Conservation (phyloP, 2,113 vertebrate species). For the Cygnus atratus region DNA sequence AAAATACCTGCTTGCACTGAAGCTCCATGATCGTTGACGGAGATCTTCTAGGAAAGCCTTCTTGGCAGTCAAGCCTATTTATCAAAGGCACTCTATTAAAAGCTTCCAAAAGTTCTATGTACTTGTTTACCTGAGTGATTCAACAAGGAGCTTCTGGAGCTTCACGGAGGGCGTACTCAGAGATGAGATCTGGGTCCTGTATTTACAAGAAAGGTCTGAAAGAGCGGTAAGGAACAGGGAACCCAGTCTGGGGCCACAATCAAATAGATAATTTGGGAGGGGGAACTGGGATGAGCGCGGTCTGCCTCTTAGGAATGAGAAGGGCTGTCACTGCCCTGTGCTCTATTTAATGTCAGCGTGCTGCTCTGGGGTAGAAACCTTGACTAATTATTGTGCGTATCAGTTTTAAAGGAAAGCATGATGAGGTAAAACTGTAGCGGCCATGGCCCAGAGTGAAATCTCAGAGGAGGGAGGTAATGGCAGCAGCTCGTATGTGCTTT, state of each 20-base stretch:
- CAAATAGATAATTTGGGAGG: rapidly evolving
- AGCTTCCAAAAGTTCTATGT: not conserved
- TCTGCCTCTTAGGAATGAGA: not conserved
- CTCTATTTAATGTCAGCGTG: not conserved
- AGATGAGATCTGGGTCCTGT: not conserved
- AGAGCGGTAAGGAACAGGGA: not conserved
- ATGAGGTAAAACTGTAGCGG: not conserved
- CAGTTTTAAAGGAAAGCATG: not conserved
- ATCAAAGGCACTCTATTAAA: not conserved
- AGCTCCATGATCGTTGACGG: not conserved
- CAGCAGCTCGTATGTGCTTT: not conserved
- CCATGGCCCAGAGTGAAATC: not conserved
- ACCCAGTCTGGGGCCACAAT: rapidly evolving
- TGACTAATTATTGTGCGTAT: not conserved
- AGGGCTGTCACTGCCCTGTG: not conserved
- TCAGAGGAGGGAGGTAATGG: not conserved
- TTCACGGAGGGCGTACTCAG: not conserved
- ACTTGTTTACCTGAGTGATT: not conserved
- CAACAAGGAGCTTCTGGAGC: not conserved
- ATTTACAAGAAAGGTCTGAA: not conserved
- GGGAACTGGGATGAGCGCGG: not conserved
- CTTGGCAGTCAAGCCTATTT: not conserved
- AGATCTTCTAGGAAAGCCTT: not conserved
- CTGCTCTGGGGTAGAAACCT: not conserved
- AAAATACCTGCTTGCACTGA: conserved; percentile 4